phyloP scores from a whole-genome alignment of 2,113 vertebrate genomes.

The Scortum barcoo region DNA sequence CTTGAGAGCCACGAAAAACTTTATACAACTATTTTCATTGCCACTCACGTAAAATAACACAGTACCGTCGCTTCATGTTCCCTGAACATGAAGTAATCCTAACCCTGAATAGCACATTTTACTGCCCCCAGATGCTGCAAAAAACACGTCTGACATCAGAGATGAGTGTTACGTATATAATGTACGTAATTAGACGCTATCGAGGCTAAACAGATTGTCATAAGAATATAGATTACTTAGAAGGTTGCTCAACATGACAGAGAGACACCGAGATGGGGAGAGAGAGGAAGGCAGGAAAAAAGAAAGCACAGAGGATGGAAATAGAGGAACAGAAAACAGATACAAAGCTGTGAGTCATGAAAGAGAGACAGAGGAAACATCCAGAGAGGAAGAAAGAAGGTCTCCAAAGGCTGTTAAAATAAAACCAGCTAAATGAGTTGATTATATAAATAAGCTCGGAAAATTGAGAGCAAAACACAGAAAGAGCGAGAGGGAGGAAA shows the following conservation, averaged over 20 bases:
- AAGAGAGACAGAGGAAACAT: constrained; percentile 44
- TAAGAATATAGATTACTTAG: constrained; percentile 21
- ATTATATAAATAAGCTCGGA: constrained; percentile 70
- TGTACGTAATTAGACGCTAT: constrained; percentile 42
- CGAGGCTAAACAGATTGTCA: constrained; percentile 43
- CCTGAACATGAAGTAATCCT: background rate
- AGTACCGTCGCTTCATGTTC: too few relatives aligned
- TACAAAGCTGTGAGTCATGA: constrained; percentile 64
- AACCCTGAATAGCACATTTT: constrained; percentile 6
- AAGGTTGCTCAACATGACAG: constrained; percentile 43
- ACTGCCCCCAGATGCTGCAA: constrained; percentile 25
- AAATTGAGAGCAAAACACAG: constrained; percentile 34
- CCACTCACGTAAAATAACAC: background rate
- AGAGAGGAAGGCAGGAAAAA: background rate
- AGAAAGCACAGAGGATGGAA: constrained; percentile 42
- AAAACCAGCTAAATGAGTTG: constrained; percentile 63
- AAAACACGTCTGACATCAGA: constrained; percentile 26
- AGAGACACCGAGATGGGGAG: constrained; percentile 1
- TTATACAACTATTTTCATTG: background rate
- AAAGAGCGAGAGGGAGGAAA: constrained; percentile 19
- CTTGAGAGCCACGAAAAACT: background rate
- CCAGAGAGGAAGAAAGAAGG: constrained; percentile 19
- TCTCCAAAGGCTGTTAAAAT: constrained; percentile 60
- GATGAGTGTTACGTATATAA: constrained; percentile 42
- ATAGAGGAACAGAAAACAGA: constrained; percentile 48